phyloP scores from a whole-genome alignment of 1,140 invertebrate species.

The Trialeurodes vaporariorum region DNA sequence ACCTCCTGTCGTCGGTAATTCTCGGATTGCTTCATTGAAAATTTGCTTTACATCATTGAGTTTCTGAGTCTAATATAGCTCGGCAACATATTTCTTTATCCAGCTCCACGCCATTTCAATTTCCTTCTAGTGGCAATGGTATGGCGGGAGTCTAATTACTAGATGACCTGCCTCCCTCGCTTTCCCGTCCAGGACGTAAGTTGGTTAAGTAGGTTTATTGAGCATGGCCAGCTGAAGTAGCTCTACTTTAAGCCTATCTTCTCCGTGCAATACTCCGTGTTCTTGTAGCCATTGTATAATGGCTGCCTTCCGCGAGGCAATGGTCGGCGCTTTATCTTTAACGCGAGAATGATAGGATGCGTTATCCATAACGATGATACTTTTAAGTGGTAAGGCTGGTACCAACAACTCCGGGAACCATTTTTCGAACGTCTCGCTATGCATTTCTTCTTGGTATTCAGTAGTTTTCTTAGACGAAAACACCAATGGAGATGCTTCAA shows the following conservation, averaged over 20 bases:
- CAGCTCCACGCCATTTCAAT: background rate
- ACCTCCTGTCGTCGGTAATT: too few species aligned
- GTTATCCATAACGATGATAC: slow-evolving; percentile 21
- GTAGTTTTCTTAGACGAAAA: slow-evolving; percentile 10
- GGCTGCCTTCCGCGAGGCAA: slow-evolving; percentile 10
- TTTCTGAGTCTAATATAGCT: too few species aligned
- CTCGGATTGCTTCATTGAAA: too few species aligned
- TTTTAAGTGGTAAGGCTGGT: background rate
- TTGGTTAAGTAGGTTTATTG: slow-evolving; percentile 4
- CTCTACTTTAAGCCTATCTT: slow-evolving; percentile 8
- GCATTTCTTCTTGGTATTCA: slow-evolving; percentile 22
- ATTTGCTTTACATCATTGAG: too few species aligned
- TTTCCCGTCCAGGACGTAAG: slow-evolving; percentile 11
- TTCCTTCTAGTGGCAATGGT: slow-evolving; percentile 15
- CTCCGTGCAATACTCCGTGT: slow-evolving; percentile 2
- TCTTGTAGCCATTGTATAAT: slow-evolving; percentile 16
- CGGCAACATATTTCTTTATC: background rate
- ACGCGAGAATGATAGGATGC: slow-evolving; percentile 21
- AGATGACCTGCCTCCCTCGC: slow-evolving; percentile 12
- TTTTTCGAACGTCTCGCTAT: slow-evolving; percentile 18
- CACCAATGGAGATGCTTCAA: background rate
- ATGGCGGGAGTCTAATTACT: slow-evolving; percentile 17
- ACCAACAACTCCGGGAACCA: slow-evolving; percentile 15
- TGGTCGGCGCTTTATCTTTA: slow-evolving; percentile 10
- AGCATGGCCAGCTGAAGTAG: slow-evolving; percentile 9